These are phyloP conservation scores for Leucophenga montana DNA, from an alignment of 2,888 invertebrate genomes.

Conservation along the genomic window DNA sequence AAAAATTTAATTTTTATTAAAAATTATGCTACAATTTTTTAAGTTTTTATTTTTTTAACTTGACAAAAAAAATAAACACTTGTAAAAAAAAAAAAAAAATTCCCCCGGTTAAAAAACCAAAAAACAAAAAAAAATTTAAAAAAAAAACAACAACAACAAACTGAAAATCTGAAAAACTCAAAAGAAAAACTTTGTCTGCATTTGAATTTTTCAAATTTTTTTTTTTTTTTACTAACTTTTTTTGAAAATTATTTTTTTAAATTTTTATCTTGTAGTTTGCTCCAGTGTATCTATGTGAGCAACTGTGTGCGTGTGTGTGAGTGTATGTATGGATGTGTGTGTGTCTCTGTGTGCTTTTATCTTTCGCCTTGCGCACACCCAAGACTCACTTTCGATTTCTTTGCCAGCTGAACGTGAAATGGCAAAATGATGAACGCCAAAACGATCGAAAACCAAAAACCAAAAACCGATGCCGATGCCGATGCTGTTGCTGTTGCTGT, in stretches of 20 bases:
- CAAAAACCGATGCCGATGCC: conserved; percentile 30
- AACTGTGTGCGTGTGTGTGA: neutral
- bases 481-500: conserved; percentile 36
- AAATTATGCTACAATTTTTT: conserved; percentile 33
- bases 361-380: conserved; percentile 53
- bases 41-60: neutral
- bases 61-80: neutral
- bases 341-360: neutral
- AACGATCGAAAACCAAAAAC: conserved; percentile 67
- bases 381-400: conserved; percentile 71
- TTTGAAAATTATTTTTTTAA: too few species aligned
- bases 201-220: neutral
- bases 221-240: conserved; percentile 15
- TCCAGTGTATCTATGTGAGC: neutral
- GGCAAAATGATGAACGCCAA: conserved; percentile 70
- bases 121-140: neutral
- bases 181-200: too few species aligned
- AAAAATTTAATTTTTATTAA: conserved; percentile 15
- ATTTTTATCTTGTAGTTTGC: neutral
- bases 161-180: neutral
- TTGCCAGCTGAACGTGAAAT: conserved; percentile 72
- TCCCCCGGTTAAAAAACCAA: neutral
- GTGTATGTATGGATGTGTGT: neutral
- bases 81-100: neutral
- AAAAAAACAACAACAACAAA: neutral